Evolutionary conservation across 2,797 vertebrate species (phyloP).

Genomic region (Paedocypris micromegethes): DNA sequence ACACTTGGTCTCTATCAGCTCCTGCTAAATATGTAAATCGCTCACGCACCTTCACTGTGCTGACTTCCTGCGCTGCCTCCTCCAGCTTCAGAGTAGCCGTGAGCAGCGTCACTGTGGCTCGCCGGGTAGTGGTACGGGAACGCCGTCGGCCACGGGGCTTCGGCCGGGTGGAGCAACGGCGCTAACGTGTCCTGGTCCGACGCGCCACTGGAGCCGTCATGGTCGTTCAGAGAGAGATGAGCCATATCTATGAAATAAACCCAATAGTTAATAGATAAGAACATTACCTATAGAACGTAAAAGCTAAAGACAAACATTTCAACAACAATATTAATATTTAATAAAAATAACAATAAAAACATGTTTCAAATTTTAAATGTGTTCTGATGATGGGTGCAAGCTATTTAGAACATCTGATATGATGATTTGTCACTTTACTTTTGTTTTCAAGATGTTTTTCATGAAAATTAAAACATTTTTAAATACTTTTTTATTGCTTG

Average conservation of each 20-base stretch:
- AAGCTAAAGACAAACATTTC: not conserved
- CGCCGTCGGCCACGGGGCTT: constrained; percentile 91
- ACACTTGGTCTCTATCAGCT: no score
- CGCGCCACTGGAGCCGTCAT: constrained; percentile 93
- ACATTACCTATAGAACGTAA: not conserved
- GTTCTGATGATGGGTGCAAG: no score
- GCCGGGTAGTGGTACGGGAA: constrained; percentile 94
- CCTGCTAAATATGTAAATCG: not conserved
- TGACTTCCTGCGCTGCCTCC: constrained; percentile 93
- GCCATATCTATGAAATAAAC: constrained; percentile 80
- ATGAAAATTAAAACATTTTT: no score
- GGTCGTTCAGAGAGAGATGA: constrained; percentile 90
- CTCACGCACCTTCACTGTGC: constrained; percentile 83
- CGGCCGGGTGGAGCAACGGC: constrained; percentile 88
- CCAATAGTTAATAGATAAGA: no score
- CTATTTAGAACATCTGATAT: no score
- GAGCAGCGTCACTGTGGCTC: constrained; percentile 83
- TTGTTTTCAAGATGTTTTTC: no score
- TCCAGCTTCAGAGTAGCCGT: constrained; percentile 76
- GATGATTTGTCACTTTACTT: no score
- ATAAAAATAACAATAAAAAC: not conserved
- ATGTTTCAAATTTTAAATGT: not conserved
- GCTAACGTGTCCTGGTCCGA: constrained; percentile 97
- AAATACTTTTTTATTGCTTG: no score
- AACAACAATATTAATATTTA: no score